Conservation (phyloP, 2,113 vertebrate genomes). For the Microcebus murinus region DNA sequence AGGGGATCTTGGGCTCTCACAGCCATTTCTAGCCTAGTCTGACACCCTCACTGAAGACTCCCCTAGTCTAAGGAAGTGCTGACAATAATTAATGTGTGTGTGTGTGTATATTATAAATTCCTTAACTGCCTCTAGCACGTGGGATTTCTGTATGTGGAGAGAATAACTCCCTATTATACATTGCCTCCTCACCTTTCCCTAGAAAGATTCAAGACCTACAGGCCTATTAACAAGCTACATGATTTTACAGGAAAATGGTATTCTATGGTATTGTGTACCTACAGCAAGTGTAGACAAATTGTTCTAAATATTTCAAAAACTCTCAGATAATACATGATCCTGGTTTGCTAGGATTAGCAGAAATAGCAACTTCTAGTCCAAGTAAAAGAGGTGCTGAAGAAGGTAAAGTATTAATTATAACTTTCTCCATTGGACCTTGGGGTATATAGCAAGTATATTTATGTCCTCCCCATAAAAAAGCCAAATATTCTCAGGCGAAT, state of each 20-base stretch:
- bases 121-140: background rate
- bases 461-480: background rate
- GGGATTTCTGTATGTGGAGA: background rate
- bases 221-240: background rate
- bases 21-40: background rate
- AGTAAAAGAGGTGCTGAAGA: background rate
- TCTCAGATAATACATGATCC: background rate
- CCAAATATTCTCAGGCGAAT: conserved; percentile 58
- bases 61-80: background rate
- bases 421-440: background rate
- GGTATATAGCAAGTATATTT: background rate
- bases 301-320: conserved; percentile 2
- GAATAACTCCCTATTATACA: background rate
- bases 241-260: background rate
- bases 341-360: background rate
- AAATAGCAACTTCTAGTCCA: background rate
- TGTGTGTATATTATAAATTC: background rate
- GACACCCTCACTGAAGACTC: background rate
- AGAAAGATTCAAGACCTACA: background rate
- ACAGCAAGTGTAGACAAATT: background rate
- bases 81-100: background rate
- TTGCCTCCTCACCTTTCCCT: background rate
- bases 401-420: background rate
- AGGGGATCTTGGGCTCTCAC: background rate
- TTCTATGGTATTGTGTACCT: background rate